Conservation (phyloP, 2,113 vertebrate species). For the Malaclemys terrapin region DNA sequence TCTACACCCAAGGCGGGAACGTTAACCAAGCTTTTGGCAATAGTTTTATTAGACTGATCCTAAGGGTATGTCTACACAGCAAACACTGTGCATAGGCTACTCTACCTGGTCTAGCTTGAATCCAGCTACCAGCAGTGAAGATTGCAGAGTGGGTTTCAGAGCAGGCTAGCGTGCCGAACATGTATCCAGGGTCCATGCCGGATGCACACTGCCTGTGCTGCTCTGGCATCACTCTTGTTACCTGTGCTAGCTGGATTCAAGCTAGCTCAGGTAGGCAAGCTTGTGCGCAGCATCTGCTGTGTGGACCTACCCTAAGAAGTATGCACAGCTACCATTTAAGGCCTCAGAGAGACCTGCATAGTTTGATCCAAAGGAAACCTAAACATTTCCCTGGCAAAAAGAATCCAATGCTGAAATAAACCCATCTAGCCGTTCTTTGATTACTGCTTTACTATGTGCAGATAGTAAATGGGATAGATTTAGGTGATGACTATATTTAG, state of each 20-base stretch:
- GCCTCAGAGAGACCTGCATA: background rate
- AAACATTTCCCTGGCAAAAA: background rate
- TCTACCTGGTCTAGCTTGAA: no score
- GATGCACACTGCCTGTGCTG: no score
- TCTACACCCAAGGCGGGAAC: background rate
- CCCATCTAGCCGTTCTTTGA: accelerated
- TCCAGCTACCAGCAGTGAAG: no score
- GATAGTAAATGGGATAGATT: background rate
- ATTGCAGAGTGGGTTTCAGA: no score
- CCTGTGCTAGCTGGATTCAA: no score
- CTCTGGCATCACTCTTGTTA: no score
- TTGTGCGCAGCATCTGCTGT: no score
- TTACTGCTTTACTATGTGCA: background rate
- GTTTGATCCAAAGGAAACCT: background rate
- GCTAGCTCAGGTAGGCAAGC: no score
- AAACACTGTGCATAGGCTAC: no score
- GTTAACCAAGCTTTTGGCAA: background rate
- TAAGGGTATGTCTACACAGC: no score
- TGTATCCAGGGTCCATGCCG: no score
- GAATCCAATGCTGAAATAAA: background rate
- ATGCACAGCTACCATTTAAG: background rate
- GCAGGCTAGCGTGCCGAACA: no score
- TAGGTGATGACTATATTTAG: slow-evolving; percentile 2
- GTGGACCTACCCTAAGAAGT: background rate
- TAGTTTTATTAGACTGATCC: background rate